Conservation (phyloP, 23 tunicate species). For the Botrylloides violaceus region DNA sequence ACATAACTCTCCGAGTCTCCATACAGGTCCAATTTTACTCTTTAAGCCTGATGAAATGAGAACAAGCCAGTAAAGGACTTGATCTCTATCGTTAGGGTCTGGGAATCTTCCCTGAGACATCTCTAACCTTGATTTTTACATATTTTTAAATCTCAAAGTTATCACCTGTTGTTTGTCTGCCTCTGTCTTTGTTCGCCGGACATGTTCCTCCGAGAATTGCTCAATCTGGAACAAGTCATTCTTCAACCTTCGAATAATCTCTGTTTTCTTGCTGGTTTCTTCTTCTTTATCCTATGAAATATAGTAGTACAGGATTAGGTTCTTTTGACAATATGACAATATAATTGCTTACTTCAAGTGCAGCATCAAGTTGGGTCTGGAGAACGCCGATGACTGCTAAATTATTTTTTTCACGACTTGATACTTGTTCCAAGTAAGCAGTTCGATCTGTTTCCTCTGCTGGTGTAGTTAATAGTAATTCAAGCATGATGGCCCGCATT, state of each 20-base stretch:
- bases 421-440: slow-evolving; percentile 52
- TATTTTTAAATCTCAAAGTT: no score
- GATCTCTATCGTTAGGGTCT: no score
- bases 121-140: no score
- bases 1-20: no score
- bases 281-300: slow-evolving; percentile 70
- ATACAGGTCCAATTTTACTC: no score
- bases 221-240: slow-evolving; percentile 88
- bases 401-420: slow-evolving; percentile 66
- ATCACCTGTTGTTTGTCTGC: slow-evolving; percentile 85
- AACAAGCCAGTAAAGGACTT: no score
- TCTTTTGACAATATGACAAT: no score
- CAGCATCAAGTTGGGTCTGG: slow-evolving; percentile 85
- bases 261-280: slow-evolving; percentile 71
- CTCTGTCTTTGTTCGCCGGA: slow-evolving; percentile 75
- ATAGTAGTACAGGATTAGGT: neutral
- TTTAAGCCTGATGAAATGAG: no score
- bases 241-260: slow-evolving; percentile 70
- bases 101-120: no score
- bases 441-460: slow-evolving; percentile 69
- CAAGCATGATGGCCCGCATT: slow-evolving; percentile 62
- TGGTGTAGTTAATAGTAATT: slow-evolving; percentile 74
- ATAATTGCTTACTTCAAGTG: slow-evolving; percentile 56
- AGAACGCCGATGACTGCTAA: slow-evolving; percentile 44
- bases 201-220: slow-evolving; percentile 85